phyloP scores from a whole-genome alignment of 2,888 invertebrate species.

The Asteroscopus sphinx region DNA sequence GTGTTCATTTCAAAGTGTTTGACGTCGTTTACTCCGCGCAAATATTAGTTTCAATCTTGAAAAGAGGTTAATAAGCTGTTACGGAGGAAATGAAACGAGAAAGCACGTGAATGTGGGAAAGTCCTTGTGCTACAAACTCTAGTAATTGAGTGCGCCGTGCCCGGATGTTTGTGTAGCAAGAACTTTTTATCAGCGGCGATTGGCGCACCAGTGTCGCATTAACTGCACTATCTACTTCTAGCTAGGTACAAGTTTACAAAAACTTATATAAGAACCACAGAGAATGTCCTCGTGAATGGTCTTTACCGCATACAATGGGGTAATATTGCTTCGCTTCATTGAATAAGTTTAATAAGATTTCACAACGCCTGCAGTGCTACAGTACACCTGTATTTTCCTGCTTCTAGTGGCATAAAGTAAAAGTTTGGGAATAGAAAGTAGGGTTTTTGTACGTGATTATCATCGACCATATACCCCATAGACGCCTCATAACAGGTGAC shows the following conservation, averaged over 20 bases:
- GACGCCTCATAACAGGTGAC: too few species aligned
- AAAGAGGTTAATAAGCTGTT: slow-evolving; percentile 74
- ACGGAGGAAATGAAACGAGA: slow-evolving; percentile 60
- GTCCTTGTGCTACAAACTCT: slow-evolving; percentile 78
- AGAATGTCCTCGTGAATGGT: slow-evolving; percentile 54
- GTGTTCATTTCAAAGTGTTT: slow-evolving; percentile 54
- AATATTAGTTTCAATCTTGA: slow-evolving; percentile 66
- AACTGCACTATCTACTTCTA: slow-evolving; percentile 64
- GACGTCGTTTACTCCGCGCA: slow-evolving; percentile 60
- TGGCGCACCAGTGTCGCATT: slow-evolving; percentile 76
- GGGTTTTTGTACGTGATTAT: not conserved
- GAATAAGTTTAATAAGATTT: slow-evolving; percentile 61
- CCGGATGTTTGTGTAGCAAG: slow-evolving; percentile 82
- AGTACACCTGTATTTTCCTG: slow-evolving; percentile 43
- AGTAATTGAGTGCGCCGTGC: slow-evolving; percentile 83
- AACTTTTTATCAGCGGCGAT: slow-evolving; percentile 84
- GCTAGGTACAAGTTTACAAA: slow-evolving; percentile 55
- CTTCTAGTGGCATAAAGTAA: slow-evolving; percentile 15
- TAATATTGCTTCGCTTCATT: slow-evolving; percentile 57
- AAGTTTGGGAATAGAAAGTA: slow-evolving; percentile 15
- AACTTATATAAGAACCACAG: slow-evolving; percentile 61
- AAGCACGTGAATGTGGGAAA: slow-evolving; percentile 73
- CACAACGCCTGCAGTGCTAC: slow-evolving; percentile 36
- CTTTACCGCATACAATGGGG: slow-evolving; percentile 54
- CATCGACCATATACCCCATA: too few species aligned